These are phyloP conservation scores for Trichomycterus rosablanca DNA, from an alignment of 2,113 vertebrate genomes.

Conservation along the genomic window DNA sequence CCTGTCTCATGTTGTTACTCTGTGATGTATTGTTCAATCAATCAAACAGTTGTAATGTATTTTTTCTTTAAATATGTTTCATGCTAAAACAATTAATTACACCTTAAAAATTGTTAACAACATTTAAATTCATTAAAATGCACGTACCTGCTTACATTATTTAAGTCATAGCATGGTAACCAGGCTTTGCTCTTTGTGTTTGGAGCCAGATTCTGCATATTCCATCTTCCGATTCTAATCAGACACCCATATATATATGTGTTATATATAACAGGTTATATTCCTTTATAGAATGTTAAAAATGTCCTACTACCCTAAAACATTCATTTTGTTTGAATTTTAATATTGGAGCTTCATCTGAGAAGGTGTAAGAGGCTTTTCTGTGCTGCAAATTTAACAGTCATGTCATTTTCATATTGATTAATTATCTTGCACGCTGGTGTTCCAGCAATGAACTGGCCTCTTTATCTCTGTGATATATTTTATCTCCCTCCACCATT, in stretches of 20 bases:
- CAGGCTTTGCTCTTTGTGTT: no score
- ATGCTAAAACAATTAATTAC: no score
- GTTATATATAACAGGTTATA: not conserved
- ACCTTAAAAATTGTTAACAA: no score
- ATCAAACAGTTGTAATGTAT: no score
- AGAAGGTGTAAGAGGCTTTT: conserved; percentile 32
- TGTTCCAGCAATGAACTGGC: conserved; percentile 57
- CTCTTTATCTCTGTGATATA: conserved; percentile 53
- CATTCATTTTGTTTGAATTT: conserved; percentile 7
- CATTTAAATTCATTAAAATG: no score
- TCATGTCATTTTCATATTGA: conserved; percentile 53
- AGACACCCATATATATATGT: not conserved
- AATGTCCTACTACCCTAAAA: conserved; percentile 6
- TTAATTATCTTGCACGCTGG: conserved; percentile 54
- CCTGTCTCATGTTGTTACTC: no score
- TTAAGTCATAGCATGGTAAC: no score
- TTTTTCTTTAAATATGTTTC: no score
- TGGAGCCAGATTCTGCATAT: no score
- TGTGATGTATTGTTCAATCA: no score
- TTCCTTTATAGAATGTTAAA: conserved; percentile 15
- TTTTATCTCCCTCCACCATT: conserved; percentile 72
- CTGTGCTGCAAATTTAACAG: conserved; percentile 38
- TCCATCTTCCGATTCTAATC: no score
- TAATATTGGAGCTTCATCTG: conserved; percentile 22
- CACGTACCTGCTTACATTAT: no score